phyloP scores from a whole-genome alignment of 2,888 invertebrate species.

The Abrostola tripartita region DNA sequence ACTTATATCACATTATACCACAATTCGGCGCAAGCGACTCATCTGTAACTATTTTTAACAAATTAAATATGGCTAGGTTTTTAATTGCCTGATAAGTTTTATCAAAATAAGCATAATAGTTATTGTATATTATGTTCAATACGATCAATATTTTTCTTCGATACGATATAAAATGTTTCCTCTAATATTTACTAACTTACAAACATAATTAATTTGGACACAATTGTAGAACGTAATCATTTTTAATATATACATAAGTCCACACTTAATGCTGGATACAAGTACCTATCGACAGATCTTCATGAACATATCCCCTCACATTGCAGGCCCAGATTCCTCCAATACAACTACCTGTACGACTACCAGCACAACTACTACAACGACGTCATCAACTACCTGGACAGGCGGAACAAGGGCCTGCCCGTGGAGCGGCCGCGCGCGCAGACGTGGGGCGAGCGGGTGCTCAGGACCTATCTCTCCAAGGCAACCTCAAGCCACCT shows the following conservation, averaged over 20 bases:
- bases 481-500: slow-evolving; percentile 87
- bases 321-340: slow-evolving; percentile 92
- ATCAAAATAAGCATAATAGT: too few species aligned
- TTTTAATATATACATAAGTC: too few species aligned
- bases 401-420: slow-evolving; percentile 92
- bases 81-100: too few species aligned
- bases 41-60: neutral
- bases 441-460: slow-evolving; percentile 96
- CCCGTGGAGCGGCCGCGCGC: slow-evolving; percentile 92
- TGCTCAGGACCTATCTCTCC: slow-evolving; percentile 90
- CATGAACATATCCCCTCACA: slow-evolving; percentile 33
- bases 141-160: neutral
- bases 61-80: neutral
- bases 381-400: slow-evolving; percentile 94
- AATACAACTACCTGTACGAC: slow-evolving; percentile 94
- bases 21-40: neutral
- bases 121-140: too few species aligned
- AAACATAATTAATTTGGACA: too few species aligned
- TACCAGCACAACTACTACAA: slow-evolving; percentile 96
- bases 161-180: neutral
- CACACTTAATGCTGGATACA: too few species aligned
- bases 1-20: neutral
- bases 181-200: neutral
- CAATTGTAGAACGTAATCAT: too few species aligned
- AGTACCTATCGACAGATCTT: neutral